Conservation (phyloP, 2,797 vertebrate species). For the Halcyon leucocephala region DNA sequence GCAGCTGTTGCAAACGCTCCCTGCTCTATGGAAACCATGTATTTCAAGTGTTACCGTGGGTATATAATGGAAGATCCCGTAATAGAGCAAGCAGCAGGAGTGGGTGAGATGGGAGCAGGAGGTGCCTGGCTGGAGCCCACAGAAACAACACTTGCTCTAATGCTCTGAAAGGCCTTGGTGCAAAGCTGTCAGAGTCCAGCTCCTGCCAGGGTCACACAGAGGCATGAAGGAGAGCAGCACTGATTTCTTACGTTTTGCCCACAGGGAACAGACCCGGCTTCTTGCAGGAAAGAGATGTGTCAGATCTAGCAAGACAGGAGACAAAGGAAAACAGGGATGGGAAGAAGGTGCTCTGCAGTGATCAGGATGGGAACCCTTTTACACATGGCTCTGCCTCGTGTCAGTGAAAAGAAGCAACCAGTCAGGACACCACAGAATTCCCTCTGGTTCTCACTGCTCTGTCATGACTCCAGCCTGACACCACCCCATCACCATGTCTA, state of each 20-base stretch:
- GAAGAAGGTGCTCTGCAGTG: neutral
- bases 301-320: neutral
- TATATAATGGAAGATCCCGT: neutral
- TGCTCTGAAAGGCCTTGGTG: neutral
- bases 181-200: neutral
- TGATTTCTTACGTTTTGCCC: neutral
- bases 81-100: neutral
- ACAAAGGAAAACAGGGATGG: neutral
- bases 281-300: neutral
- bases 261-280: neutral
- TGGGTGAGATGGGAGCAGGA: neutral
- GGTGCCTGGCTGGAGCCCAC: neutral
- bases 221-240: rapidly evolving
- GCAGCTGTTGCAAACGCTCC: neutral
- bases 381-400: neutral
- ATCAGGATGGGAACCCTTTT: neutral
- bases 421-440: neutral
- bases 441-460: neutral
- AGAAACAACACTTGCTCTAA: neutral
- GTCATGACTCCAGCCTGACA: neutral
- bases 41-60: neutral
- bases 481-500: neutral
- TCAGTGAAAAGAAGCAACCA: neutral
- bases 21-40: neutral
- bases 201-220: neutral